Percentiles rank a stretch among this genome's conserved stretches.
Evolutionary conservation across 2,888 invertebrate species (phyloP).

Genomic region (Dynastes hyllus): DNA sequence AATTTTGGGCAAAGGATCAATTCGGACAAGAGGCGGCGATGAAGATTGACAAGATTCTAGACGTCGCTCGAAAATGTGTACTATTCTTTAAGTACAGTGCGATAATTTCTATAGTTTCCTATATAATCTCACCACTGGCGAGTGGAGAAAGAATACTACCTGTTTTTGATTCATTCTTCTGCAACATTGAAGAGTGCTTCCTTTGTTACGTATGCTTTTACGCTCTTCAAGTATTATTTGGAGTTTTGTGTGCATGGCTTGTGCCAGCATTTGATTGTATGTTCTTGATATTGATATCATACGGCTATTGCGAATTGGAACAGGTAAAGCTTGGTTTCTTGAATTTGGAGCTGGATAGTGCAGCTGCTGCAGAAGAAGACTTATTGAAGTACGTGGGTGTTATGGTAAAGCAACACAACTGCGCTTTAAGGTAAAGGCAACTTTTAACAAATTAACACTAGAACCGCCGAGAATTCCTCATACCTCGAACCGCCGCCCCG

Average conservation of each 20-base stretch:
- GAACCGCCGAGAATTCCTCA: no score
- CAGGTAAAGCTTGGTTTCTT: conserved; percentile 17
- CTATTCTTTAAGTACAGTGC: not conserved
- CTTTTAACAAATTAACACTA: no score
- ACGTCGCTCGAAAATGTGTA: not conserved
- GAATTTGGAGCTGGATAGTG: not conserved
- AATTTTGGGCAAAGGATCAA: not conserved
- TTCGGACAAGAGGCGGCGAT: not conserved
- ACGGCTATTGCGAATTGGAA: conserved; percentile 26
- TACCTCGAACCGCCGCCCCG: no score
- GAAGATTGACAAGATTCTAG: not conserved
- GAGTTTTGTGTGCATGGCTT: not conserved
- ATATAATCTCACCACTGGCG: not conserved
- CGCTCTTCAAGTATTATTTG: not conserved
- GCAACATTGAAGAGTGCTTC: not conserved
- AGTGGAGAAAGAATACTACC: not conserved
- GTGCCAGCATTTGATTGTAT: not conserved
- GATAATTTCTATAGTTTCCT: not conserved
- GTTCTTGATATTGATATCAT: not conserved
- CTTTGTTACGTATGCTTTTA: not conserved
- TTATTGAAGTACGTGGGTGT: not conserved
- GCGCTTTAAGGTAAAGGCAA: conserved; percentile 5
- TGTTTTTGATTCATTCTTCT: not conserved
- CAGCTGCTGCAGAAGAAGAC: not conserved
- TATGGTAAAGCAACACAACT: conserved; percentile 13